Percentiles rank a stretch among this genome's conserved stretches.
Evolutionary conservation across 2,113 vertebrate species (phyloP).

Genomic region (Rhabdornis inornatus): DNA sequence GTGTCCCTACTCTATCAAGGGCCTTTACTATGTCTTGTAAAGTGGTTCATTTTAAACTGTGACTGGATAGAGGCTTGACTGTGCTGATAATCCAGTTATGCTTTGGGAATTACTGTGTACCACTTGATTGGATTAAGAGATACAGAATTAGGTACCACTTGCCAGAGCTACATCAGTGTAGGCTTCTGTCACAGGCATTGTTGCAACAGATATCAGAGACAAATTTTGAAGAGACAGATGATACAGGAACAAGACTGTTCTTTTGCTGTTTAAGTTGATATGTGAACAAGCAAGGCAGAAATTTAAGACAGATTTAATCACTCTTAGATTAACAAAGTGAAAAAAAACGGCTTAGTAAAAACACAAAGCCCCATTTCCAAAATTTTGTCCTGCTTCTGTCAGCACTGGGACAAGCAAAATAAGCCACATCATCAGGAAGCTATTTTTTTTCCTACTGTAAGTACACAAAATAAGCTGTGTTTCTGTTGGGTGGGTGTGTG

Average conservation of each 20-base stretch:
- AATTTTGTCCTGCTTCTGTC: background rate
- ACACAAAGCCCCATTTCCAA: background rate
- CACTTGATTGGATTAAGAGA: constrained; percentile 12
- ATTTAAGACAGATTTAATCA: background rate
- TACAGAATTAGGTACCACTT: background rate
- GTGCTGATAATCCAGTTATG: constrained; percentile 7
- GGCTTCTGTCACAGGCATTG: background rate
- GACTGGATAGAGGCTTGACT: background rate
- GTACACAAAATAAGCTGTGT: background rate
- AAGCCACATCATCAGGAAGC: background rate
- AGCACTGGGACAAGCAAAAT: background rate
- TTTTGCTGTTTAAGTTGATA: background rate
- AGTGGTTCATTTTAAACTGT: background rate
- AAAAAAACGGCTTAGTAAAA: background rate
- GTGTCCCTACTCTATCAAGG: background rate
- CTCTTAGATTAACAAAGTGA: background rate
- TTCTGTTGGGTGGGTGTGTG: background rate
- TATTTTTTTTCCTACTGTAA: background rate
- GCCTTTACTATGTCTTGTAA: background rate
- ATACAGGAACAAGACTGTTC: background rate
- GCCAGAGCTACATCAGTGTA: background rate
- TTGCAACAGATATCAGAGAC: background rate
- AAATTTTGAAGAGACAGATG: background rate
- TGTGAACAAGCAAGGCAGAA: background rate
- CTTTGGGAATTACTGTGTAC: background rate